phyloP scores from a whole-genome alignment of 2,113 vertebrate species.

The Chaenogobius annularis region DNA sequence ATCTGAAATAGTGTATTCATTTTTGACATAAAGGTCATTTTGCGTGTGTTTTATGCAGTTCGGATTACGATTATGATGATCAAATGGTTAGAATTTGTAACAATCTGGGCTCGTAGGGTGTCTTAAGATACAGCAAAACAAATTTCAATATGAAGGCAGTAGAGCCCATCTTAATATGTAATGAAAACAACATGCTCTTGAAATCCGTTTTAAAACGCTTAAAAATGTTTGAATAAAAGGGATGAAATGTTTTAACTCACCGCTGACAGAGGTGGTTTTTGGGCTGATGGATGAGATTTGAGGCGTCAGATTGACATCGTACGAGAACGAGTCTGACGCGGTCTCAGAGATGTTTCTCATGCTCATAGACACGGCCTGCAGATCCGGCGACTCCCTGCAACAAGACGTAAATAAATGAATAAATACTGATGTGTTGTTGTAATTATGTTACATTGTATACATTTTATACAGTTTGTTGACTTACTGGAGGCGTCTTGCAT shows the following conservation, averaged over 20 bases:
- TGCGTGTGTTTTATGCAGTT: too few relatives aligned
- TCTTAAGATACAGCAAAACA: too few relatives aligned
- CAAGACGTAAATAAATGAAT: neutral
- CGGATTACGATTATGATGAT: too few relatives aligned
- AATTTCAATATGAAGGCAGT: too few relatives aligned
- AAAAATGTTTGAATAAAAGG: too few relatives aligned
- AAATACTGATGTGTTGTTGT: neutral
- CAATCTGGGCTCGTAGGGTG: too few relatives aligned
- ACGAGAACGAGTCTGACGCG: constrained; percentile 70
- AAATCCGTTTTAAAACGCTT: too few relatives aligned
- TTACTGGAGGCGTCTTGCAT: constrained; percentile 81
- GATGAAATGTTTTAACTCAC: constrained; percentile 61
- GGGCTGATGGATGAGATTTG: constrained; percentile 76
- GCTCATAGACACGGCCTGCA: constrained; percentile 60
- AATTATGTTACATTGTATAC: neutral
- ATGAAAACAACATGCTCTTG: too few relatives aligned
- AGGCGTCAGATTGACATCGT: constrained; percentile 69
- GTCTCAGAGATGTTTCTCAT: constrained; percentile 58
- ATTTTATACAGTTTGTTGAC: constrained; percentile 13
- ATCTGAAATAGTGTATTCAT: too few relatives aligned
- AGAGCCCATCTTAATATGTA: too few relatives aligned
- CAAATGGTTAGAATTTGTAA: too few relatives aligned
- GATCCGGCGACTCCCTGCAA: constrained; percentile 71
- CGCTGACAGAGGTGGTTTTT: constrained; percentile 65
- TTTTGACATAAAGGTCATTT: too few relatives aligned